Base-by-base conservation (phyloP, 1,140 invertebrate species). In the Drosophila willistoni region DNA sequence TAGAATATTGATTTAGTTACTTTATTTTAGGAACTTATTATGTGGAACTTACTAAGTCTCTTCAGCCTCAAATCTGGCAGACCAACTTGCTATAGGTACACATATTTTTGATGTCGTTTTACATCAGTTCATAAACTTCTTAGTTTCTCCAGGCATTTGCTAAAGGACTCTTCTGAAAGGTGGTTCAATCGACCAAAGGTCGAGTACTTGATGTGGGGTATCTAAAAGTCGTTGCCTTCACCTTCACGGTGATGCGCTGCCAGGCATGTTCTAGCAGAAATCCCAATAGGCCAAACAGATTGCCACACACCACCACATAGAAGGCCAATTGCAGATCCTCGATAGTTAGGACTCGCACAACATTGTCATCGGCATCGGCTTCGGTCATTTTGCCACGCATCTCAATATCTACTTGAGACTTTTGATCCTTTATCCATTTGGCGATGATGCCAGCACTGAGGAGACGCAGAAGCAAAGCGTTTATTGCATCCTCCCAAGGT, bases 381-480 rank as follows among this genome's bases (percentile, higher is more conserved):
- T 71, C 39, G 0, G 51, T n/a, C 22, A 70, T 47, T 3, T 65
- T 64, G 5, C 33, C 47, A 5, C 65, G 79, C 73, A 79, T 77
- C n/a, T 17, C 34, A 1, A 77, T 68, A 12, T 72, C 68, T 4
- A 77, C 79, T 13, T 9, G 12, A 19, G 70, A 71, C 59, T 80
- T 77, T 22, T 83, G 79, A 17, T 86, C 90, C 6, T 72, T 55
- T 1, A 91, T 91, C 83, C 89, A 92, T 39, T 92, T 92, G 9
- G 67, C 64, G 7, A 92, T 79, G 6, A 92, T 41, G 12, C 91
- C 91, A 1, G 71, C 73, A 51, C 67, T 84, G 5, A 81, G 73
- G 12, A 91, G 54, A 13, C 75, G 66, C 51, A 92, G 29, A 0
- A 92, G 79, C 22, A 91, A 68, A 0, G 71, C 61, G 68, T 92